A percentile compares a stretch with the other conserved stretches of the same genome.
phyloP scores from a whole-genome alignment of 2,888 invertebrate species.

The Dolichopus griseipennis region DNA sequence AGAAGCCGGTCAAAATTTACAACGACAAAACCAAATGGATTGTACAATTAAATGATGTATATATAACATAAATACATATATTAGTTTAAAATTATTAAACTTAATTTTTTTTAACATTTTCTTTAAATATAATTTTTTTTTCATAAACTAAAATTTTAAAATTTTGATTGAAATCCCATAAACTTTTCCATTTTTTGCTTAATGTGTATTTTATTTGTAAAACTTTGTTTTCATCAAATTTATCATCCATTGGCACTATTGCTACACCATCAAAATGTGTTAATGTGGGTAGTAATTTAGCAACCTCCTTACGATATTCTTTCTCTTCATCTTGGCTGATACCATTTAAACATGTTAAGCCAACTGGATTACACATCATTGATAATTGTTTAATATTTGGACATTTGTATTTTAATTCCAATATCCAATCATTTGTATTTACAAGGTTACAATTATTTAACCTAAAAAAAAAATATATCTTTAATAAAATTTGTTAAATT shows the following conservation, averaged over 20 bases:
- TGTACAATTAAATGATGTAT: too few relatives aligned
- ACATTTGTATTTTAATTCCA: slow-evolving; percentile 55
- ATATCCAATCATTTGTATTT: slow-evolving; percentile 59
- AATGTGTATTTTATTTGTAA: neutral
- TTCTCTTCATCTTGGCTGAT: slow-evolving; percentile 43
- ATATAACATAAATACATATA: too few relatives aligned
- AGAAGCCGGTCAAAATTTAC: too few relatives aligned
- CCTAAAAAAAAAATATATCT: slow-evolving; percentile 35
- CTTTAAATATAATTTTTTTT: too few relatives aligned
- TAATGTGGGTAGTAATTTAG: slow-evolving; percentile 24
- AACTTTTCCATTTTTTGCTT: slow-evolving; percentile 18
- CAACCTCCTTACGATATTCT: slow-evolving; percentile 24
- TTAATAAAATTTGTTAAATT: too few relatives aligned
- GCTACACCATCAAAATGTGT: slow-evolving; percentile 26
- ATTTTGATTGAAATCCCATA: slow-evolving; percentile 16
- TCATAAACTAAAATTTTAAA: neutral
- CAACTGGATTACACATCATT: slow-evolving; percentile 66
- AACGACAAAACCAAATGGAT: too few relatives aligned
- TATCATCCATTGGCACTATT: slow-evolving; percentile 12
- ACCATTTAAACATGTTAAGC: slow-evolving; percentile 62
- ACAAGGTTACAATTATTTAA: slow-evolving; percentile 54
- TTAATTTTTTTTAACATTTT: too few relatives aligned
- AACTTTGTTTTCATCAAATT: neutral
- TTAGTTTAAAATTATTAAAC: too few relatives aligned
- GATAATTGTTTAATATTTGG: slow-evolving; percentile 65